These are phyloP conservation scores for Zosterops lateralis DNA, from an alignment of 2,113 vertebrate genomes.

Conservation along the genomic window DNA sequence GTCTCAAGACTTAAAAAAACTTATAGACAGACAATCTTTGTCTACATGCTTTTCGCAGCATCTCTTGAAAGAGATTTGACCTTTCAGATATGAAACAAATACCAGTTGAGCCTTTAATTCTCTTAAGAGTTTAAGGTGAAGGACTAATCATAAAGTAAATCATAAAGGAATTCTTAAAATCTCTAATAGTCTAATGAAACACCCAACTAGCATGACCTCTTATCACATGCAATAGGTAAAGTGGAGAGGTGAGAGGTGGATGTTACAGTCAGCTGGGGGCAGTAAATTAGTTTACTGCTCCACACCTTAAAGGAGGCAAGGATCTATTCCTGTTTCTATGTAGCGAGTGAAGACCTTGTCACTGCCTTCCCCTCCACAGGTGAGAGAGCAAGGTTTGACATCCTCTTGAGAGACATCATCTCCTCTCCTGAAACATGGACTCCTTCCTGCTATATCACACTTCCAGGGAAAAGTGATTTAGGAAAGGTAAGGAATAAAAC, in stretches of 20 bases:
- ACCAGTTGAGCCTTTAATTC: background rate
- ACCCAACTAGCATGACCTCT: background rate
- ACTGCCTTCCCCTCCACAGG: background rate
- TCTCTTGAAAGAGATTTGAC: background rate
- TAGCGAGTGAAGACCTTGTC: background rate
- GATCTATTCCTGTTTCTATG: background rate
- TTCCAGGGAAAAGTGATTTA: background rate
- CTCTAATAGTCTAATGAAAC: background rate
- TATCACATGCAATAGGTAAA: background rate
- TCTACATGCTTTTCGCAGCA: background rate
- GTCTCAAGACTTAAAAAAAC: background rate
- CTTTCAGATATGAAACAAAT: background rate
- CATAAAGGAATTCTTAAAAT: slow-evolving; percentile 4
- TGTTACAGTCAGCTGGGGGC: background rate
- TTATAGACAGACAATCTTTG: background rate
- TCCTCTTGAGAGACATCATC: background rate
- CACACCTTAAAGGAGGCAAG: background rate
- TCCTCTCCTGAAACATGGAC: background rate
- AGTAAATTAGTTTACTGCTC: background rate
- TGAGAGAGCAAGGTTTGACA: background rate
- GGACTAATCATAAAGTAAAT: background rate
- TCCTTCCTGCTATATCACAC: background rate
- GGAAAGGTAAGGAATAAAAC: background rate
- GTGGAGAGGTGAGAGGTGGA: background rate
- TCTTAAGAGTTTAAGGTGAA: background rate